Evolutionary conservation across 2,888 invertebrate genomes (phyloP).

Genomic region (Byasa hedistus): DNA sequence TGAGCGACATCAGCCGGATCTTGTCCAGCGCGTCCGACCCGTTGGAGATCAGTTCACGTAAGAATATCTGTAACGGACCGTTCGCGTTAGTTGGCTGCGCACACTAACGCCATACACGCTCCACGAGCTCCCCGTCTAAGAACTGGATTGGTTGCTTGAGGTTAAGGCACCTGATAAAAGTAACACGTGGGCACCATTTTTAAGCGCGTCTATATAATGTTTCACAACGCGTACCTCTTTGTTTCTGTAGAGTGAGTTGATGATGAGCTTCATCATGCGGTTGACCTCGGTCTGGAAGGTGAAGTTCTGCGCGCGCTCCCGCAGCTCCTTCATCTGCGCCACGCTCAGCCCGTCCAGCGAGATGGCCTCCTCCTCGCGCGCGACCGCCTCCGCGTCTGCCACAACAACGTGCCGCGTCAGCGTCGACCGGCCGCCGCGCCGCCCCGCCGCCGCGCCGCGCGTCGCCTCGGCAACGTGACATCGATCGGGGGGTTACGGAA

Average conservation of each 20-base stretch:
- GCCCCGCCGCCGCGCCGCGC: background rate
- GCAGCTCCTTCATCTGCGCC: slow-evolving; percentile 94
- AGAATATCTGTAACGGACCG: slow-evolving; percentile 86
- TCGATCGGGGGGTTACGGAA: background rate
- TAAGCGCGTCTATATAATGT: no score
- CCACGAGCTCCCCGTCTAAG: no score
- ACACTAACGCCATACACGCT: no score
- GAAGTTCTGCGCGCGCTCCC: slow-evolving; percentile 92
- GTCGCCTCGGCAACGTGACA: slow-evolving; percentile 6
- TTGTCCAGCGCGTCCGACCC: slow-evolving; percentile 99
- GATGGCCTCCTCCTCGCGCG: slow-evolving; percentile 97
- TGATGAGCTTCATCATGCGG: slow-evolving; percentile 99
- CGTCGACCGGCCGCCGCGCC: background rate
- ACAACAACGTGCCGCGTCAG: slow-evolving; percentile 12
- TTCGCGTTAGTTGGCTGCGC: no score
- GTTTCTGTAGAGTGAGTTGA: slow-evolving; percentile 99
- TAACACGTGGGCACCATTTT: no score
- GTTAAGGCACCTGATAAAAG: no score
- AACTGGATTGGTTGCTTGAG: no score
- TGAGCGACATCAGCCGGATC: slow-evolving; percentile 95
- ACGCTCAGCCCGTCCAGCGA: slow-evolving; percentile 96
- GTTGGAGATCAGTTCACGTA: slow-evolving; percentile 98
- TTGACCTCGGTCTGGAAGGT: slow-evolving; percentile 99
- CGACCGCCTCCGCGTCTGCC: slow-evolving; percentile 92
- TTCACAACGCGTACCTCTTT: slow-evolving; percentile 86